phyloP scores from a whole-genome alignment of 2,888 invertebrate species.

The Parascotia fuliginaria region DNA sequence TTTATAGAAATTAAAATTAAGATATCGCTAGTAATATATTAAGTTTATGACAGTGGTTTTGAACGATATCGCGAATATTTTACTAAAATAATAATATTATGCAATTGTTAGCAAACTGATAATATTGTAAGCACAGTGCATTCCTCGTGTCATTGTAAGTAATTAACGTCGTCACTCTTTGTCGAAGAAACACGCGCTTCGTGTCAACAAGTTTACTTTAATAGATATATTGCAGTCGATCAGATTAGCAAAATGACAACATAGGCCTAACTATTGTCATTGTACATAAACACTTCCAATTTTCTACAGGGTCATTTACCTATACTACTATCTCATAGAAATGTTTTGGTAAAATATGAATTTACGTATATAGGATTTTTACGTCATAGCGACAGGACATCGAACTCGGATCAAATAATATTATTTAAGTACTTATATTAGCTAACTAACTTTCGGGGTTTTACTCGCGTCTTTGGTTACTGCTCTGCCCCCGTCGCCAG shows the following conservation, averaged over 20 bases:
- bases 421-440: neutral
- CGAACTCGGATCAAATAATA: neutral
- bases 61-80: conserved; percentile 24
- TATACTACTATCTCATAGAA: neutral
- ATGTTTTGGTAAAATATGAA: neutral
- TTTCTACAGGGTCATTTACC: neutral
- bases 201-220: conserved; percentile 15
- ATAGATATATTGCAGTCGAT: conserved; percentile 1
- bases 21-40: too few relatives aligned
- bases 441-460: too few relatives aligned
- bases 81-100: conserved; percentile 49
- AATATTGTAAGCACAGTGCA: conserved; percentile 67
- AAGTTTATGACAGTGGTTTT: neutral
- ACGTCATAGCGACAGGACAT: neutral
- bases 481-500: too few relatives aligned
- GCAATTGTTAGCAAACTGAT: conserved; percentile 68
- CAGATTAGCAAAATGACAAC: neutral
- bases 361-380: neutral
- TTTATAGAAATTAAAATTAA: too few relatives aligned
- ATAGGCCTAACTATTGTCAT: too few relatives aligned
- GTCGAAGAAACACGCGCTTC: conserved; percentile 24
- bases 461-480: too few relatives aligned
- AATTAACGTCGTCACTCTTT: conserved; percentile 44
- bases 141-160: conserved; percentile 49
- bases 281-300: too few relatives aligned